A percentile compares a stretch with the other conserved stretches of the same genome.
Conservation (phyloP, 2,888 invertebrate species). For the Drosophila mimica region DNA sequence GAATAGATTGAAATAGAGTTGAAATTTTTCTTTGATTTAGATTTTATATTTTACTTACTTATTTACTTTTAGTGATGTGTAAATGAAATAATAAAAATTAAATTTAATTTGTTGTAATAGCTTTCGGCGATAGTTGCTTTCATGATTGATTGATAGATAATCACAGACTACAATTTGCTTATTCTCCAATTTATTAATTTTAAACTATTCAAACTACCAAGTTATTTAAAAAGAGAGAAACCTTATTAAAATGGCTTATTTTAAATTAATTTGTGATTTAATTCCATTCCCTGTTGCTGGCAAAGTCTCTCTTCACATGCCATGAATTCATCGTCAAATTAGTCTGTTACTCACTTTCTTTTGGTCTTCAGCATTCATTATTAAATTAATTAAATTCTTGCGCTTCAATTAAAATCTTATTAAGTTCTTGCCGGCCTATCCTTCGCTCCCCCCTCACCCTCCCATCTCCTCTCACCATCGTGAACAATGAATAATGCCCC, state of each 20-base stretch:
- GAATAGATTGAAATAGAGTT: not conserved
- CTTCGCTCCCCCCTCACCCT: not conserved
- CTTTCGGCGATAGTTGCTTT: not conserved
- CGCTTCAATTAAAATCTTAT: slow-evolving; percentile 82
- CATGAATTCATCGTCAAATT: slow-evolving; percentile 29
- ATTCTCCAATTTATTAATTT: too few species aligned
- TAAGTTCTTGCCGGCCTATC: slow-evolving; percentile 63
- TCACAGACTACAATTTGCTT: too few species aligned
- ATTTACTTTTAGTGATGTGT: not conserved
- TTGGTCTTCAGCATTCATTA: slow-evolving; percentile 57
- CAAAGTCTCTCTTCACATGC: slow-evolving; percentile 1
- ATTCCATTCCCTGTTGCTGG: not conserved
- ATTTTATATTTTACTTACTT: not conserved
- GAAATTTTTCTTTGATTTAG: not conserved
- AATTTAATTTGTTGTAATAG: not conserved
- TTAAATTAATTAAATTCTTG: slow-evolving; percentile 82
- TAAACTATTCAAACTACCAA: not conserved
- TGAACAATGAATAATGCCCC: slow-evolving; percentile 40
- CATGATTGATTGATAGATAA: not conserved
- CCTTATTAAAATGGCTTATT: not conserved
- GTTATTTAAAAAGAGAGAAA: not conserved
- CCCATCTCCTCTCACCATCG: not conserved
- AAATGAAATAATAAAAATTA: not conserved
- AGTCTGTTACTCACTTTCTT: slow-evolving; percentile 30
- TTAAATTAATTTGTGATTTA: not conserved